Base-by-base conservation (phyloP, 2,113 vertebrate genomes). In the Talpa occidentalis region DNA sequence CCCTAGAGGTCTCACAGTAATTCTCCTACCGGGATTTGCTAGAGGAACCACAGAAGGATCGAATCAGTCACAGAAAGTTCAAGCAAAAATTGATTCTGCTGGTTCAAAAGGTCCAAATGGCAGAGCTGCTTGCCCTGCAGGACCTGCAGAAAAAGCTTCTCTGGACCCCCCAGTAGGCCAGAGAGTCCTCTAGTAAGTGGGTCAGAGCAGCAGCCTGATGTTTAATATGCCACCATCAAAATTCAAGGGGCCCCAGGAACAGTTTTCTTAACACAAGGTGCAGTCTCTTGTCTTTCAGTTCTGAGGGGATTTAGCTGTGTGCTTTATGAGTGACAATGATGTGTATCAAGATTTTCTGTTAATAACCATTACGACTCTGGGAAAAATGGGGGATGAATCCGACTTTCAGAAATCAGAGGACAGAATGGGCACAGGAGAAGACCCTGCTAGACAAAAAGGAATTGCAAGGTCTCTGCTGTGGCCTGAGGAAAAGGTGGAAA, bases 21-120 rank as follows among this genome's bases (percentile, higher is more conserved):
- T 92, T 94, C 72, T 87, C 79, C 84, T 76, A 17, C 70, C 69
- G 93, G 72, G 72, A 72, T 86, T 93, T 85, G 28, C 84, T 74
- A 49, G 6, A 87, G 35, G 59, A 93, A 79, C 14, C 79, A 52
- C 7, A 89, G 60, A 91, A 79, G 19, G 80, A 93, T 59, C 35
- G 32, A 73, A n/a, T 92, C 60, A 24, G 32, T 76, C 76, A 64
- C 35, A 92, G 67, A 94, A 91, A 94, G 93, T 87, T 95, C 92
- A 97, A 93, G 77, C 28, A 59, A 56, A 88, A 96, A 95, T 90
- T 76, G 24, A 93, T 96, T 76, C 54, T 81, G 49, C 62, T 84
- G 64, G 19, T 90, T 95, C 37, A 40, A 84, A 90, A 93, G 59
- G 10, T 73, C 74, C 66, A 67, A 88, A n/a, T n/a, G 80, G 26